Base-by-base conservation (phyloP, 1,140 invertebrate species). In the Liolophura sinensis region DNA sequence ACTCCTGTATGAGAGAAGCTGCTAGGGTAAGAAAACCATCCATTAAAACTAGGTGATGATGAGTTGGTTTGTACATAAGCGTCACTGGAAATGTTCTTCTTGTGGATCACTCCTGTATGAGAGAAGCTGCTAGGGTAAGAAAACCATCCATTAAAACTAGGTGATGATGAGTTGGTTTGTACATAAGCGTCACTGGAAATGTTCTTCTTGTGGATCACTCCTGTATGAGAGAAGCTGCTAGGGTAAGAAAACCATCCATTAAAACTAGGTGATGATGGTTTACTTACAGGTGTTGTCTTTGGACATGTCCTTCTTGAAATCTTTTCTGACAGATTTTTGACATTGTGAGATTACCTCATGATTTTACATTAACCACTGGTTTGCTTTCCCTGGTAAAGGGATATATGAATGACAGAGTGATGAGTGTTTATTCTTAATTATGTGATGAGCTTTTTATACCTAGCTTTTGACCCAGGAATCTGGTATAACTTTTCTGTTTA, bases 71-170 rank as follows among this genome's bases (percentile, higher is more conserved):
- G 51, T 3, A 5, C 7, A n/a, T 54, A 12, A 12, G 3, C 12
- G 24, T 54, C 12, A 54, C n/a, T n/a, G 24, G 24, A 54, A 4
- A 54, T 20, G 51, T 3, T 46, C 12, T 46, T 46, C 24, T 4
- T n/a, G n/a, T n/a, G n/a, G n/a, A 85, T 70, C 67, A 78, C 18
- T 75, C 83, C 7, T 87, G 85, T 73, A 77, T 82, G 6, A 70
- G 73, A 11, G 79, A 83, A 25, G 78, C 84, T 4, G 73, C 82
- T 68, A 68, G 75, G 73, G 76, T 81, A 71, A 61, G 31, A 9
- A 48, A 40, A 40, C 31, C 9, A 22, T n/a, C n/a, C n/a, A n/a
- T 9, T 40, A 5, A 40, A 40, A 4, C 24, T 5, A 54, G n/a
- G 7, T 54, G 51, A 12, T 54, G 51, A 20, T 54, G n/a, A 7